A percentile compares a stretch with the other conserved stretches of the same genome.
phyloP scores from a whole-genome alignment of 1,140 invertebrate genomes.

The Zaprionus capensis region DNA sequence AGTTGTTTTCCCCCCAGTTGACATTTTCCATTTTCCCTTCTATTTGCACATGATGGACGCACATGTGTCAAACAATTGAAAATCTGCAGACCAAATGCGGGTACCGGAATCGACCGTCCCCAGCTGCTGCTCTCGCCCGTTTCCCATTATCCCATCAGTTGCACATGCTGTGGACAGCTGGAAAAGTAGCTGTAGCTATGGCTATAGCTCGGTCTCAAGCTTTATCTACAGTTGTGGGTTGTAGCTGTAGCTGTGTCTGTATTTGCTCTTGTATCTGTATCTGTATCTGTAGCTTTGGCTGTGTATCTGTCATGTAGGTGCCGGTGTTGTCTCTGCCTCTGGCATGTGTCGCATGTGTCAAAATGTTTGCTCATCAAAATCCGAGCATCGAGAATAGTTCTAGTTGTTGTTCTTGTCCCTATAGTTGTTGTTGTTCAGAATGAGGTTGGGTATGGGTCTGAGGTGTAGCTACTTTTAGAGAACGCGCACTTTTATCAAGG shows the following conservation, averaged over 20 bases:
- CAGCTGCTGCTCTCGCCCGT: not conserved
- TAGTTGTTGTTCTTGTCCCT: not conserved
- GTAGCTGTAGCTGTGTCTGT: slow-evolving; percentile 4
- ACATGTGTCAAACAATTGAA: slow-evolving; percentile 64
- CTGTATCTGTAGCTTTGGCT: slow-evolving; percentile 13
- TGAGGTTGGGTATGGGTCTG: not conserved
- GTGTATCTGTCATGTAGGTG: slow-evolving; percentile 45
- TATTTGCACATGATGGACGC: slow-evolving; percentile 22
- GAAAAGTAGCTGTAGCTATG: not conserved
- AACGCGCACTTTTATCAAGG: slow-evolving; percentile 29
- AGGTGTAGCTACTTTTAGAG: not conserved
- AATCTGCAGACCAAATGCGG: slow-evolving; percentile 47
- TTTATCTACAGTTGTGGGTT: slow-evolving; percentile 4
- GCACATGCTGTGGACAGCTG: slow-evolving; percentile 44
- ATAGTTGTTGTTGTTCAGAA: not conserved
- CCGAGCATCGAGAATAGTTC: slow-evolving; percentile 20
- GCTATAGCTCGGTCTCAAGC: slow-evolving; percentile 5
- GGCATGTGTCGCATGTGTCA: slow-evolving; percentile 65
- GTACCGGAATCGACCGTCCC: not conserved
- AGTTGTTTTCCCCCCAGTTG: slow-evolving; percentile 8
- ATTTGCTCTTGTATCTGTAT: slow-evolving; percentile 8
- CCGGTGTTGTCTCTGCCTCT: slow-evolving; percentile 25
- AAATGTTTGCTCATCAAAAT: slow-evolving; percentile 70
- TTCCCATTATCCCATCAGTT: slow-evolving; percentile 30
- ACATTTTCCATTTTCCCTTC: slow-evolving; percentile 20